Evolutionary conservation across 2,113 vertebrate species (phyloP).

Genomic region (Rhinolophus ferrumequinum): DNA sequence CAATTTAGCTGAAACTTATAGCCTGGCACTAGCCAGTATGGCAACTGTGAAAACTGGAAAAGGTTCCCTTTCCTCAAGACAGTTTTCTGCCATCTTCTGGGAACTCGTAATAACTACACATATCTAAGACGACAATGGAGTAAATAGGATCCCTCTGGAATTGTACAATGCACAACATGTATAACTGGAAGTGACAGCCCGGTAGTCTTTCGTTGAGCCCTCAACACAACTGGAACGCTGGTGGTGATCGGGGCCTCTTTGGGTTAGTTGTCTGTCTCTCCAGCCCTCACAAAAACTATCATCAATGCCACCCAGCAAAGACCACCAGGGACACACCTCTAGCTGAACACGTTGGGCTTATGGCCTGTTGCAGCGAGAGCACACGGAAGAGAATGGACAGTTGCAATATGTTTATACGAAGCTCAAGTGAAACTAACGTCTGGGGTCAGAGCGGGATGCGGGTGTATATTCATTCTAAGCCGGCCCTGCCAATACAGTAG

Average conservation of each 20-base stretch:
- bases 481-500: not conserved
- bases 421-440: not conserved
- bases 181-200: not conserved
- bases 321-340: not conserved
- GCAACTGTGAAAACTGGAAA: not conserved
- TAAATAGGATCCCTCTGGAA: not conserved
- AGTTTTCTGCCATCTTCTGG: constrained; percentile 51
- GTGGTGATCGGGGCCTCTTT: not conserved
- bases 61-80: not conserved
- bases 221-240: not conserved
- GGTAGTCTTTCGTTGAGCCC: rapidly evolving
- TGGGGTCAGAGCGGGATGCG: rapidly evolving
- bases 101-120: not conserved
- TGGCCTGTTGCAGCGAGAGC: not conserved
- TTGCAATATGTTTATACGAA: rapidly evolving
- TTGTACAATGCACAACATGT: not conserved
- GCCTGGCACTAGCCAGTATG: not conserved
- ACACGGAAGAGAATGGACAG: not conserved
- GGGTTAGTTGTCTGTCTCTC: not conserved
- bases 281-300: rapidly evolving
- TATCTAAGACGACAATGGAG: not conserved
- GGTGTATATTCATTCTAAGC: rapidly evolving
- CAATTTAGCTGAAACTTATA: not conserved
- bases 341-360: not conserved
- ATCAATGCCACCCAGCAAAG: not conserved